A percentile compares a stretch with the other conserved stretches of the same genome.
Evolutionary conservation across 2,888 invertebrate species (phyloP).

Genomic region (Linnaemya vulpina): DNA sequence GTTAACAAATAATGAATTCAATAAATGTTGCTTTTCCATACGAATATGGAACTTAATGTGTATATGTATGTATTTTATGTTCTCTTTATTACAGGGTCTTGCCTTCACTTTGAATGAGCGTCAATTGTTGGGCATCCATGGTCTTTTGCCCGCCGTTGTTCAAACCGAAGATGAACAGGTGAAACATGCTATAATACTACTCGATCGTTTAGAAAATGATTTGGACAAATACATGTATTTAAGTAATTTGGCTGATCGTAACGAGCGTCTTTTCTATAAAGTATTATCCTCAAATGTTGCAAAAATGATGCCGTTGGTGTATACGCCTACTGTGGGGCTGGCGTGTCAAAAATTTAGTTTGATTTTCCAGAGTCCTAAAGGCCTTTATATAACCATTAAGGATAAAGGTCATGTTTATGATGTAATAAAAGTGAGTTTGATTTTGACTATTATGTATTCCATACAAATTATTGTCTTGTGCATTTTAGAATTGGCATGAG

Average conservation of each 20-base stretch:
- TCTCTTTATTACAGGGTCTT: constrained; percentile 88
- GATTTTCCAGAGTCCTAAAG: constrained; percentile 94
- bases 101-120: constrained; percentile 97
- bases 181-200: constrained; percentile 90
- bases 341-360: constrained; percentile 99
- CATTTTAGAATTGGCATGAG: constrained; percentile 88
- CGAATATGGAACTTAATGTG: too few relatives aligned
- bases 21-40: too few relatives aligned
- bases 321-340: constrained; percentile 98
- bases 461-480: neutral
- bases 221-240: constrained; percentile 98
- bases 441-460: neutral
- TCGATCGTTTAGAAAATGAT: constrained; percentile 93
- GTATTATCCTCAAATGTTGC: constrained; percentile 93
- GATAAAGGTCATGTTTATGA: constrained; percentile 98
- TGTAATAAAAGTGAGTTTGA: constrained; percentile 90
- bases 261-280: constrained; percentile 97
- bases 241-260: constrained; percentile 91
- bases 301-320: constrained; percentile 98
- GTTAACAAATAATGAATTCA: too few relatives aligned
- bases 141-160: constrained; percentile 95
- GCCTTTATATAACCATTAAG: constrained; percentile 97
- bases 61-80: neutral
- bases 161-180: constrained; percentile 95
- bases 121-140: constrained; percentile 97